Evolutionary conservation across 30 jellyfish, hydroid and myxozoan species (phyloP).

Genomic region (Sanderia malayensis): DNA sequence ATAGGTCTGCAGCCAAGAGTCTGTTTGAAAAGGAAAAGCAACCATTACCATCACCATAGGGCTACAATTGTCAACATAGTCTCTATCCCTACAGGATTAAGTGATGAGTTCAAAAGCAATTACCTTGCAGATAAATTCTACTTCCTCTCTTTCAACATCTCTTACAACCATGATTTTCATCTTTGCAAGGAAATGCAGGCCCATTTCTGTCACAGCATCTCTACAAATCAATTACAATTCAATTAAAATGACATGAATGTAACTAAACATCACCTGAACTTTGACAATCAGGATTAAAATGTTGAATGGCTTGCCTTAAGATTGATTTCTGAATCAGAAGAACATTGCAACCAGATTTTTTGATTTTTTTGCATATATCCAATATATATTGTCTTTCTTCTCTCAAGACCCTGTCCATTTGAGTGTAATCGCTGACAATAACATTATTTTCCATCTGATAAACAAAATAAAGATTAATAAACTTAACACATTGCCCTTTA

Average conservation of each 20-base stretch:
- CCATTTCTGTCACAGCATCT: slow-evolving; percentile 98
- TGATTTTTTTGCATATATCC: slow-evolving; percentile 82
- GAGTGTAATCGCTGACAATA: slow-evolving; percentile 98
- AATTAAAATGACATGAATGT: neutral
- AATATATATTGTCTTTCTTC: slow-evolving; percentile 93
- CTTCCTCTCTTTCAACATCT: slow-evolving; percentile 95
- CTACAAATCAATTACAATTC: slow-evolving; percentile 34
- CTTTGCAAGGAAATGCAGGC: slow-evolving; percentile 94
- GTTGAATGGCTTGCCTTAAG: too few relatives aligned
- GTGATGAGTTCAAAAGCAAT: neutral
- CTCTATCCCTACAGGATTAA: too few relatives aligned
- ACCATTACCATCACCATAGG: too few relatives aligned
- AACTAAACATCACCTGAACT: too few relatives aligned
- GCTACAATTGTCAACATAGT: too few relatives aligned
- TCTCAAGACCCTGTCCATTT: slow-evolving; percentile 97
- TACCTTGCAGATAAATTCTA: slow-evolving; percentile 95
- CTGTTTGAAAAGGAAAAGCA: too few relatives aligned
- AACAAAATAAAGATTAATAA: neutral
- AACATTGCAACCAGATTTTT: slow-evolving; percentile 97
- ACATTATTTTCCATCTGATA: slow-evolving; percentile 92
- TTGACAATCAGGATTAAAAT: too few relatives aligned
- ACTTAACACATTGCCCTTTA: neutral
- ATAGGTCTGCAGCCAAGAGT: slow-evolving; percentile 93
- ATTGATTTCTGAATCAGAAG: slow-evolving; percentile 94
- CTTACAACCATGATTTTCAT: slow-evolving; percentile 96